Base-by-base conservation (phyloP, 2,797 vertebrate genomes). In the Philypnodon macrostomus region DNA sequence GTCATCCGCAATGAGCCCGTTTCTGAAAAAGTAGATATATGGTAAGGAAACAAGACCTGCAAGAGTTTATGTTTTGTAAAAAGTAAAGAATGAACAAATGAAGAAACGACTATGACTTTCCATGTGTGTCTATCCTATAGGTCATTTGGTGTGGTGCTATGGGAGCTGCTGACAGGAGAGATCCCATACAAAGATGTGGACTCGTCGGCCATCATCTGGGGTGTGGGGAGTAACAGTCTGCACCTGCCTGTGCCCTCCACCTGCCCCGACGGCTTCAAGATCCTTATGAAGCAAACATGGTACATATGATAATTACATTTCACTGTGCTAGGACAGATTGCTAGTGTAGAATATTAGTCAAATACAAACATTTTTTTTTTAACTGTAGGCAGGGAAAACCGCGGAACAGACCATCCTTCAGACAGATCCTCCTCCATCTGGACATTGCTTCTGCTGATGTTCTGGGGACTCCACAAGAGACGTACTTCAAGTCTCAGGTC, bases 271-370 rank as follows among this genome's bases (percentile, higher is more conserved):
- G 97, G 97, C 59, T 99, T 99, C 88, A 98, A 98, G 88, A 96
- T 99, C 84, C 95, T 99, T 62, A 98, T 99, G 96, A 98, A 96
- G 77, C 97, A 99, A 79, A 95, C 95, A 15, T 99, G 97, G 97
- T 98, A 87, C 90, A 88, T 21, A 16, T 34, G 6, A 33, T 47
- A 31, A 6, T 23, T 23, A 23, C 21, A 23, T 23, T 23, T 3
- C 21, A 23, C 21, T 23, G 3, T 23, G 21, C n/a, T n/a, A n/a
- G n/a, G n/a, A n/a, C n/a, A n/a, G n/a, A n/a, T n/a, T n/a, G n/a
- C n/a, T n/a, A n/a, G n/a, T n/a, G n/a, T n/a, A n/a, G n/a, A n/a
- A n/a, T n/a, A n/a, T n/a, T n/a, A n/a, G n/a, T 26, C 13, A 31
- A 46, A 41, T 10, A 8, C 15, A n/a, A n/a, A n/a, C n/a, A n/a